Conservation (phyloP, 2,888 invertebrate genomes). For the Cephus spinipes region DNA sequence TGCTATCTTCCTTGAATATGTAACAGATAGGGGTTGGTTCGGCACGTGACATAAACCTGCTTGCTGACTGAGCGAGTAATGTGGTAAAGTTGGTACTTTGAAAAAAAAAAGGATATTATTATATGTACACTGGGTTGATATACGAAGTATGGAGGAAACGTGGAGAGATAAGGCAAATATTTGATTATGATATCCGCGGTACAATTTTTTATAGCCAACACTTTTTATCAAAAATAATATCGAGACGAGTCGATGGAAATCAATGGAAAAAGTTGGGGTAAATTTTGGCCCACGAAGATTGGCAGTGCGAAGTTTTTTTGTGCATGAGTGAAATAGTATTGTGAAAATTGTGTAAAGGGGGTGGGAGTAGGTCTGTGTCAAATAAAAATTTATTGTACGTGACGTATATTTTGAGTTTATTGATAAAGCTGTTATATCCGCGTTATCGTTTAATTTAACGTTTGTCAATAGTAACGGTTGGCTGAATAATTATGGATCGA, state of each 20-base stretch:
- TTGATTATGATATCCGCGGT: neutral
- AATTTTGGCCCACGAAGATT: no score
- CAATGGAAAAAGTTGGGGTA: no score
- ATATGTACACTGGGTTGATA: neutral
- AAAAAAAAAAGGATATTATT: neutral
- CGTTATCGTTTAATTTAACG: neutral
- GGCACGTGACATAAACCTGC: neutral
- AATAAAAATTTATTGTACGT: neutral
- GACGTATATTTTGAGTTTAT: neutral
- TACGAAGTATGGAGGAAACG: neutral
- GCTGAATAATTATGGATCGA: neutral
- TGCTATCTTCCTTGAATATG: neutral
- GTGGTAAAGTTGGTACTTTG: neutral
- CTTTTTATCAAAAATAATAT: no score
- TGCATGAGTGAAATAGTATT: no score
- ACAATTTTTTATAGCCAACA: no score
- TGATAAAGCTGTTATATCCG: neutral
- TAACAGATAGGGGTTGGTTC: neutral
- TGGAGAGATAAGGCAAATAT: neutral
- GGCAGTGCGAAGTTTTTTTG: no score
- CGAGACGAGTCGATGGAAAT: no score
- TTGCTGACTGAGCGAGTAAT: neutral
- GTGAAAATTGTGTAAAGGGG: no score
- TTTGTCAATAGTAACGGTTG: neutral
- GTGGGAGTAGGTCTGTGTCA: neutral